Evolutionary conservation across 2,797 vertebrate species (phyloP).

Genomic region (Leptodactylus fallax): DNA sequence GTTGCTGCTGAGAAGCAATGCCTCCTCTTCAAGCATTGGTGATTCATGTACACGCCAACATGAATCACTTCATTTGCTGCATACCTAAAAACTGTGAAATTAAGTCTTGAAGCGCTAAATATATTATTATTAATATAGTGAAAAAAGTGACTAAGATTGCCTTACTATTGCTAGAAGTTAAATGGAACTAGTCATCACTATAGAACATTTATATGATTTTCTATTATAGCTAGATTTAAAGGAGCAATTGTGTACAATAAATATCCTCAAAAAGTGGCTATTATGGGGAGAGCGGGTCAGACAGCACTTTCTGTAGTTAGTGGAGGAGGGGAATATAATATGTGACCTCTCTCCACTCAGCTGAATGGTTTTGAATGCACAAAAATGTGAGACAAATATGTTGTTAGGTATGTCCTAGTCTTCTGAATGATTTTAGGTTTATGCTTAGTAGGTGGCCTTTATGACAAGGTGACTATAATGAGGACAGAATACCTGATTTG

Average conservation of each 20-base stretch:
- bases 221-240: neutral
- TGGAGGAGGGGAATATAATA: neutral
- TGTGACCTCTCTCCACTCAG: too few species aligned
- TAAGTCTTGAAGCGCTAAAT: conserved; percentile 18
- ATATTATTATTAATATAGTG: conserved; percentile 30
- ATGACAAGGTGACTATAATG: too few species aligned
- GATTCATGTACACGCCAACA: conserved; percentile 55
- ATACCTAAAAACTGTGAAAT: conserved; percentile 37
- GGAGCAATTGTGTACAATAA: too few species aligned
- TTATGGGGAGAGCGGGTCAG: neutral
- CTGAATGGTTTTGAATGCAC: too few species aligned
- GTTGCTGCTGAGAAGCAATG: conserved; percentile 44
- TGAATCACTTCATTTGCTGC: conserved; percentile 53
- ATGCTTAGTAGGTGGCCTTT: too few species aligned
- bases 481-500: too few species aligned
- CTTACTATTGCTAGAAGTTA: neutral
- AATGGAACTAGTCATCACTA: neutral
- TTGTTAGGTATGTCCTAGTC: too few species aligned
- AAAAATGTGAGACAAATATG: too few species aligned
- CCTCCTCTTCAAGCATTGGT: conserved; percentile 55
- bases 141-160: neutral
- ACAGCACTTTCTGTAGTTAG: neutral
- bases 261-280: neutral
- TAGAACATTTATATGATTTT: neutral
- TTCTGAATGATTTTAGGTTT: too few species aligned